A percentile compares a stretch with the other conserved stretches of the same genome.
phyloP scores from a whole-genome alignment of 1,140 invertebrate species.

The Drosophila carrolli region DNA sequence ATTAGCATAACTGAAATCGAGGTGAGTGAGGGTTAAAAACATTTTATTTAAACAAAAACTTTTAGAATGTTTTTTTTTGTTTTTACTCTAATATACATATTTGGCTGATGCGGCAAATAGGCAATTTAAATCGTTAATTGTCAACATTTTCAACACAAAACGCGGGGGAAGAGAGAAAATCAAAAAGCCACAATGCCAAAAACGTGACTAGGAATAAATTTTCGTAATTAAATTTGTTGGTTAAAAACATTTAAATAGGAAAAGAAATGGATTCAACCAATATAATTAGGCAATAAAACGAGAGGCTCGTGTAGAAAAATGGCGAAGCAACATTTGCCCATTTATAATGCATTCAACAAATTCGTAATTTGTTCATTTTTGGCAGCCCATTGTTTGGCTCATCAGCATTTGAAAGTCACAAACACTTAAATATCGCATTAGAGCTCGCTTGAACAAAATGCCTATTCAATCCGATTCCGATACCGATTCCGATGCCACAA shows the following conservation, averaged over 20 bases:
- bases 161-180: not conserved
- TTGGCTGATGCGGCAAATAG: slow-evolving; percentile 6
- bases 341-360: not conserved
- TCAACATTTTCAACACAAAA: slow-evolving; percentile 25
- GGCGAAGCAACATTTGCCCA: not conserved
- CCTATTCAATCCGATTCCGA: slow-evolving; percentile 26
- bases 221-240: slow-evolving; percentile 30
- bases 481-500: slow-evolving; percentile 19
- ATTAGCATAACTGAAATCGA: slow-evolving; percentile 16
- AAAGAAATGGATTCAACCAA: slow-evolving; percentile 3
- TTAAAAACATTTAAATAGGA: slow-evolving; percentile 6
- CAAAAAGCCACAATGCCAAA: slow-evolving; percentile 67
- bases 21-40: not conserved
- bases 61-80: slow-evolving; percentile 7
- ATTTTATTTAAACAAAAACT: slow-evolving; percentile 30
- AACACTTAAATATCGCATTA: slow-evolving; percentile 11
- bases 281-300: slow-evolving; percentile 15
- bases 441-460: slow-evolving; percentile 11
- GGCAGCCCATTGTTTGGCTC: not conserved
- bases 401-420: not conserved
- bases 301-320: not conserved
- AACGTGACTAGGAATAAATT: slow-evolving; percentile 52
- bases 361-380: slow-evolving; percentile 3
- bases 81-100: no score
- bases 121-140: slow-evolving; percentile 40